Evolutionary conservation across 2,797 vertebrate species (phyloP), one percentile per base, ranked within the genome.

Genomic region (Clarias pachynema): DNA sequence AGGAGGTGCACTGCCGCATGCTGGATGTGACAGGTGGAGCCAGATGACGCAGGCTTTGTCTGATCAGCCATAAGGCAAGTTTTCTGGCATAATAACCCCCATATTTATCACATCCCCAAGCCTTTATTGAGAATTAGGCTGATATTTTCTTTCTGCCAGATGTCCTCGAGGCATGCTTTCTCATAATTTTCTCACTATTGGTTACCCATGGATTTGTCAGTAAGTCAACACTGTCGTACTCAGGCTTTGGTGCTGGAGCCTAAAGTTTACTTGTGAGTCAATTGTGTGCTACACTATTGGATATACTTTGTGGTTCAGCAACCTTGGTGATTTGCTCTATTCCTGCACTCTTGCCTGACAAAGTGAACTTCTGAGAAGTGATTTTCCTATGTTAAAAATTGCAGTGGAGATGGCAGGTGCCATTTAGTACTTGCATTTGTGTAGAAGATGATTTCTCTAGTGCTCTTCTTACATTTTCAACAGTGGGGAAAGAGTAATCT

Each of bases 1-100:
- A 85, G 86, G 37, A 85, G 79, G 65, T n/a, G 83, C 6, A 60
- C 74, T 85, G 83, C 84, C 34, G 12, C 83, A 82, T 44, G 40
- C 62, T 63, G 78, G 77, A 72, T 53, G 65, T 88, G 88, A 70
- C 77, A 78, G 88, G 74, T 82, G 78, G 87, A 86, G 83, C 68
- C 70, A 31, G 63, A 73, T 86, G 82, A 89, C 22, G 72, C 85
- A 84, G 74, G 82, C 62, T 49, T 75, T 18, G 53, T 49, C 49
- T 70, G 72, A 82, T 24, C 69, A 77, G 70, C 68, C 77, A 86
- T 53, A 72, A 72, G 77, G 72, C 69, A 70, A n/a, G 70, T 69
- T 74, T 68, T 60, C 49, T 83, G 68, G 68, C 80, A 37, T 79
- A 85, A 88, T 79, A 85, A 56, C 56, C 24, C 29, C 24, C 31